A percentile compares a stretch with the other conserved stretches of the same genome.
Evolutionary conservation across 1,140 invertebrate genomes (phyloP).

Genomic region (Lepidotrigona ventralis): DNA sequence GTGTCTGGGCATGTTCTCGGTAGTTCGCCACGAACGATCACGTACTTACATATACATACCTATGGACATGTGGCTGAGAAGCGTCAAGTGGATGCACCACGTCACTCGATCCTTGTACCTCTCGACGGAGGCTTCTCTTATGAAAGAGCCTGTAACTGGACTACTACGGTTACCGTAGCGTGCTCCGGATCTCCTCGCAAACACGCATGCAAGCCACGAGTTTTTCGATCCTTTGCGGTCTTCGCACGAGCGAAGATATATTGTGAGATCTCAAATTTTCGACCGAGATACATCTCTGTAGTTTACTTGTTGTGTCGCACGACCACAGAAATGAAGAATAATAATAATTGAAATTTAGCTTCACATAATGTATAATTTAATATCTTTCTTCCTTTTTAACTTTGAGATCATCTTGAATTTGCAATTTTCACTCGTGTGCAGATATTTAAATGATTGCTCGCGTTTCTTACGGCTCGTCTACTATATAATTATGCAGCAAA

Average conservation of each 20-base stretch:
- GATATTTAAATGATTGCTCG: background rate
- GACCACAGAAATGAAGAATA: background rate
- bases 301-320: background rate
- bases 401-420: background rate
- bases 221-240: background rate
- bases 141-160: conserved; percentile 10
- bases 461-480: background rate
- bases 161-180: background rate
- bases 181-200: background rate
- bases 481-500: background rate
- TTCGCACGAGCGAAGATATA: background rate
- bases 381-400: background rate
- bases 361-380: background rate
- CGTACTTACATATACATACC: background rate
- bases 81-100: conserved; percentile 37
- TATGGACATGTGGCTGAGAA: conserved; percentile 36
- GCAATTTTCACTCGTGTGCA: background rate
- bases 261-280: background rate
- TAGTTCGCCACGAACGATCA: background rate
- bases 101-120: conserved; percentile 33
- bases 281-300: background rate
- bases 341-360: background rate
- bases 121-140: conserved; percentile 18
- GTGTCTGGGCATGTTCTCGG: conserved; percentile 2
- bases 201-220: background rate